phyloP scores from a whole-genome alignment of 1,140 invertebrate genomes.

The Hormaphis cornu region DNA sequence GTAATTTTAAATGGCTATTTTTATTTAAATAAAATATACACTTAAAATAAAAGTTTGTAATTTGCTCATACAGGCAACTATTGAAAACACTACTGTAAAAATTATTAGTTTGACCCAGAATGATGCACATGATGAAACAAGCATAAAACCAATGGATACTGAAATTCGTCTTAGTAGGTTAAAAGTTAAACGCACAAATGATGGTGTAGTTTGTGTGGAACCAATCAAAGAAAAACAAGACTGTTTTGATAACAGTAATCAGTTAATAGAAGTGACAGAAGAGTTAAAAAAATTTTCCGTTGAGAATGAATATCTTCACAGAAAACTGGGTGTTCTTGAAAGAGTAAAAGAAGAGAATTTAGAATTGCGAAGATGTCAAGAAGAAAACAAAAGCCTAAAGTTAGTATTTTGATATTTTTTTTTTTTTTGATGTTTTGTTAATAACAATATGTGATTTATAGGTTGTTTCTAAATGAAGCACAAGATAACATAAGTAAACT shows the following conservation, averaged over 20 bases:
- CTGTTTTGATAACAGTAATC: not conserved
- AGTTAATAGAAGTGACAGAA: not conserved
- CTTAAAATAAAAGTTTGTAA: not conserved
- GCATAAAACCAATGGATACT: conserved; percentile 2
- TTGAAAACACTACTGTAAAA: conserved; percentile 8
- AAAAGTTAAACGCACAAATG: conserved; percentile 53
- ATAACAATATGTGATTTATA: conserved; percentile 11
- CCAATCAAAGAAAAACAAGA: conserved; percentile 40
- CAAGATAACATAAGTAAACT: conserved; percentile 61
- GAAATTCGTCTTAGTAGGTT: conserved; percentile 46
- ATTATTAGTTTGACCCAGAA: not conserved
- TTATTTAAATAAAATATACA: not conserved
- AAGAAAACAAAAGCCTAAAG: conserved; percentile 52
- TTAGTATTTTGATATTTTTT: conserved; percentile 25
- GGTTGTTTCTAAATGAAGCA: conserved; percentile 51
- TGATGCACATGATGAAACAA: not conserved
- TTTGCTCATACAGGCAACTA: conserved; percentile 10
- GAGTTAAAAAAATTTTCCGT: conserved; percentile 35
- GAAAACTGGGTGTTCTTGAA: conserved; percentile 51
- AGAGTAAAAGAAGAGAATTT: conserved; percentile 55
- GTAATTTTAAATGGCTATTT: not conserved
- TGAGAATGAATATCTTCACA: conserved; percentile 56
- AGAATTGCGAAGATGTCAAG: conserved; percentile 49
- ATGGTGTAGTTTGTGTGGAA: conserved; percentile 64
- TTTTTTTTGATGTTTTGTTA: not conserved